phyloP scores from a whole-genome alignment of 2,888 invertebrate genomes.

The Rugalucina vietnamica region DNA sequence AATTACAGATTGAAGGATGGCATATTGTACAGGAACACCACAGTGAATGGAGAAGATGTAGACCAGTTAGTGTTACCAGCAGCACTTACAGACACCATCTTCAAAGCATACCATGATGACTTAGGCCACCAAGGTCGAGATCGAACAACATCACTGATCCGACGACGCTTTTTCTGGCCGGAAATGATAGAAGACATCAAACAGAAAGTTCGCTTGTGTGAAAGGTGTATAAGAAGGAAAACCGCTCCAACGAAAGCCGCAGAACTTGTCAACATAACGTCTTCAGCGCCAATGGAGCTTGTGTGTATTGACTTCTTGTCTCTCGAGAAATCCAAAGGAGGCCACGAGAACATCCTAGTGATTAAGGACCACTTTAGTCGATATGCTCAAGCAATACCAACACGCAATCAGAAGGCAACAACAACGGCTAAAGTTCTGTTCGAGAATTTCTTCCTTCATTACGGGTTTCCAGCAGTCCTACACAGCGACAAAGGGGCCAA shows the following conservation, averaged over 20 bases:
- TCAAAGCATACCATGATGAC: constrained; percentile 18
- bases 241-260: neutral
- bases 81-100: neutral
- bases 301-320: constrained; percentile 32
- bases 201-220: neutral
- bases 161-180: constrained; percentile 33
- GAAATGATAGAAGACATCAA: constrained; percentile 11
- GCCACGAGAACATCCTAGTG: constrained; percentile 10
- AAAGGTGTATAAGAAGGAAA: constrained; percentile 25
- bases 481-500: constrained; percentile 18
- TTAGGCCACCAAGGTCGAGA: neutral
- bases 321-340: neutral
- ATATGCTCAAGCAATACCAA: constrained; percentile 38
- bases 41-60: neutral
- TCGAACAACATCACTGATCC: neutral
- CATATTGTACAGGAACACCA: neutral
- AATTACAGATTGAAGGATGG: neutral
- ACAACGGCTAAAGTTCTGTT: constrained; percentile 36
- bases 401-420: constrained; percentile 36
- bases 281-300: constrained; percentile 29
- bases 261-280: constrained; percentile 20
- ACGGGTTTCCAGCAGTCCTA: neutral
- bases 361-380: constrained; percentile 31
- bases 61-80: neutral
- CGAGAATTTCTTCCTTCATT: constrained; percentile 4